Conservation (phyloP, 2,797 vertebrate species). For the Salmo trutta region DNA sequence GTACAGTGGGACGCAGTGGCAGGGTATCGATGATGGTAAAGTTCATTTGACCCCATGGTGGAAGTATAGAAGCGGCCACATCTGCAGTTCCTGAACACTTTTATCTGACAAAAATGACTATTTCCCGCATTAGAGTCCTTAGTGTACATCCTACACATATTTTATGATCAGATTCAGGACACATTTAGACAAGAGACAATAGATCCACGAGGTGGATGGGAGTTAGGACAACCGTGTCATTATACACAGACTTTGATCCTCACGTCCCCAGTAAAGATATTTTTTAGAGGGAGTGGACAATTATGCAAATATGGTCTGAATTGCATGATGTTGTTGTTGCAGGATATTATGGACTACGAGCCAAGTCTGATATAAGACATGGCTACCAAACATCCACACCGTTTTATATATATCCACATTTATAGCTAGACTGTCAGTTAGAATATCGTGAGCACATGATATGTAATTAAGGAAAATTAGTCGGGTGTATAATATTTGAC, state of each 20-base stretch:
- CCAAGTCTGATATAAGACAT: neutral
- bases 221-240: neutral
- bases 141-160: no score
- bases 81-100: no score
- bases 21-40: neutral
- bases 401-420: no score
- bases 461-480: neutral
- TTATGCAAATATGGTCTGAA: conserved; percentile 46
- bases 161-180: no score
- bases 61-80: neutral
- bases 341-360: neutral
- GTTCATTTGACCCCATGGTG: neutral
- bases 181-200: no score
- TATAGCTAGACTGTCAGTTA: neutral
- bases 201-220: no score
- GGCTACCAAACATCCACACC: neutral
- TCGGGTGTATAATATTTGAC: no score
- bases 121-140: no score
- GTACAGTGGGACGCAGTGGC: neutral
- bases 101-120: no score
- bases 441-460: neutral
- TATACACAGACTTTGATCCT: neutral
- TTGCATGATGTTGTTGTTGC: conserved; percentile 4
- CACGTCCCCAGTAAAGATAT: conserved; percentile 47
- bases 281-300: conserved; percentile 10